Evolutionary conservation across 1,140 invertebrate genomes (phyloP).

Genomic region (Drosophila varians): DNA sequence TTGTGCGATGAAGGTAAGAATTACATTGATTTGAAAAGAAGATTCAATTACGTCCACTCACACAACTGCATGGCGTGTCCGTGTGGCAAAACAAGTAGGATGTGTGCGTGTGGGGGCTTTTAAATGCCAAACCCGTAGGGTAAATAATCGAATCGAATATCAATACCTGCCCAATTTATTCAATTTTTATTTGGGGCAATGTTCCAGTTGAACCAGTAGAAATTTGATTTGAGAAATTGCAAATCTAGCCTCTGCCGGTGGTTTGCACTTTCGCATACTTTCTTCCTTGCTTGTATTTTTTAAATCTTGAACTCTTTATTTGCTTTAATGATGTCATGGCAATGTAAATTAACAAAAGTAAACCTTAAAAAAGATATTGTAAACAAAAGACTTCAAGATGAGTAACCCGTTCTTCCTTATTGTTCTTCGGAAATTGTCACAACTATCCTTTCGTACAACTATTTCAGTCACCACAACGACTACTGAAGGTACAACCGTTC

Average conservation of each 20-base stretch:
- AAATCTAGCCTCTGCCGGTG: not conserved
- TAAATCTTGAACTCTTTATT: not conserved
- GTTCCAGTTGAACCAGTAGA: not conserved
- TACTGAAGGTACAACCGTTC: constrained; percentile 27
- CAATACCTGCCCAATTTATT: constrained; percentile 31
- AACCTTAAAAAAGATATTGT: not conserved
- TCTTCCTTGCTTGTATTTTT: not conserved
- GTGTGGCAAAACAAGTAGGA: not conserved
- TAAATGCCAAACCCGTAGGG: constrained; percentile 18
- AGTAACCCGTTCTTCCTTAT: too few species aligned
- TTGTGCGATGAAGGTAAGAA: constrained; percentile 60
- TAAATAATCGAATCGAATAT: constrained; percentile 27
- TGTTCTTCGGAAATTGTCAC: too few species aligned
- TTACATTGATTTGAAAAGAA: constrained; percentile 6
- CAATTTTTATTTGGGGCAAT: constrained; percentile 11
- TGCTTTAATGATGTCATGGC: not conserved
- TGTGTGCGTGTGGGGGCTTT: constrained; percentile 14
- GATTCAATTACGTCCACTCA: constrained; percentile 13
- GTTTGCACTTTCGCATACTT: not conserved
- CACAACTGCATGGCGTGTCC: constrained; percentile 10
- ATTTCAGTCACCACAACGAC: constrained; percentile 9
- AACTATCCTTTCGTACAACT: too few species aligned
- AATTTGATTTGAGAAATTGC: not conserved
- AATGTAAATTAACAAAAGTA: not conserved
- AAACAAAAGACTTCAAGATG: not conserved